Percentiles rank a stretch among this genome's conserved stretches.
Conservation (phyloP, 2,888 invertebrate genomes). For the Clusia tigrina region DNA sequence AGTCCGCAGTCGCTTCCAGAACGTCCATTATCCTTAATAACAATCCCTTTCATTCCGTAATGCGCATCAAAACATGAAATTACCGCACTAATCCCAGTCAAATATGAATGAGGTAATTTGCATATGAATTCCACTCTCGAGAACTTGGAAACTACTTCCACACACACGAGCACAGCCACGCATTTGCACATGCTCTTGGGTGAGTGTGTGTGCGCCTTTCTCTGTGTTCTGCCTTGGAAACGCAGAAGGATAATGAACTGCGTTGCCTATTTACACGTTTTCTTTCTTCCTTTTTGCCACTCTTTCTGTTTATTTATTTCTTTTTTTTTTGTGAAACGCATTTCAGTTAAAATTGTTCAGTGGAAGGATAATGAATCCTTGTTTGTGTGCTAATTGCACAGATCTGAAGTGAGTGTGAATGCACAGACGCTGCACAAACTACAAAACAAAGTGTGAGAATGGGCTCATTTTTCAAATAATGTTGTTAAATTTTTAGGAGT, state of each 20-base stretch:
- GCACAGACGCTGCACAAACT: not conserved
- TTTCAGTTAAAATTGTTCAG: not conserved
- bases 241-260: constrained; percentile 18
- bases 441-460: too few species aligned
- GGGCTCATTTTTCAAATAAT: too few species aligned
- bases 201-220: not conserved
- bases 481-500: too few species aligned
- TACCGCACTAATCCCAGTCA: constrained; percentile 21
- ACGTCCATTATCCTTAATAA: constrained; percentile 25
- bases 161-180: not conserved
- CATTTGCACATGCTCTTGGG: not conserved
- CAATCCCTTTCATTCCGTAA: constrained; percentile 19
- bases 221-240: too few species aligned
- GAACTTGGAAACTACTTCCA: constrained; percentile 4
- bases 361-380: not conserved
- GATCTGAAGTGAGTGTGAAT: not conserved
- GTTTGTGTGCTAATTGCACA: constrained; percentile 8
- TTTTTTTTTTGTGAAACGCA: constrained; percentile 2
- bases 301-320: too few species aligned
- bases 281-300: too few species aligned
- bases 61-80: constrained; percentile 17
- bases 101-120: constrained; percentile 29
- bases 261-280: not conserved
- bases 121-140: constrained; percentile 21
- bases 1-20: constrained; percentile 3